phyloP scores from a whole-genome alignment of 2,113 vertebrate genomes.

The Equus quagga region DNA sequence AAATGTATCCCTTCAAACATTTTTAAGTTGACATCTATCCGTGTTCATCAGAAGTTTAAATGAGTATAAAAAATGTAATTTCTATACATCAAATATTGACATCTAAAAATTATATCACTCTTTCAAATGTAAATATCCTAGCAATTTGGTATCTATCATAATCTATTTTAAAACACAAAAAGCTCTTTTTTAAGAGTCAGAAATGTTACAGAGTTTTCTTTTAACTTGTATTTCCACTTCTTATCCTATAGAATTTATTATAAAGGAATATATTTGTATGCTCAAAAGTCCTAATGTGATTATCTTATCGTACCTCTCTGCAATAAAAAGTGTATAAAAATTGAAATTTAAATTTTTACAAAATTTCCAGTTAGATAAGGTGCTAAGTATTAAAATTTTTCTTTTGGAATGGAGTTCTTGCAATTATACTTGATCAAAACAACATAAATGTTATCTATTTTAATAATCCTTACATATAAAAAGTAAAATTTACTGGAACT shows the following conservation, averaged over 20 bases:
- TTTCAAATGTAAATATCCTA: constrained; percentile 1
- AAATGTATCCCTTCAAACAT: background rate
- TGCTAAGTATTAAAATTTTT: background rate
- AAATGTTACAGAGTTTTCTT: background rate
- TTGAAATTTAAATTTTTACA: background rate
- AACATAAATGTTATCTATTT: background rate
- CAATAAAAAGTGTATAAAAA: background rate
- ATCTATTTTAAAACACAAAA: constrained; percentile 18
- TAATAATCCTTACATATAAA: background rate
- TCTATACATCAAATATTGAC: background rate
- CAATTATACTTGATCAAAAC: constrained; percentile 17
- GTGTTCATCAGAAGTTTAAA: constrained; percentile 20
- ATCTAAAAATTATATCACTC: background rate
- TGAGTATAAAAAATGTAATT: background rate
- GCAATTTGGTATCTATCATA: background rate
- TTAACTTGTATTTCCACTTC: background rate
- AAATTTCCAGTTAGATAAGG: background rate
- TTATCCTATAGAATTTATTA: background rate
- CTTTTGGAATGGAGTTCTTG: background rate
- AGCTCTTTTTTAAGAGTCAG: constrained; percentile 26
- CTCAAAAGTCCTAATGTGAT: background rate
- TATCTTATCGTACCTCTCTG: background rate
- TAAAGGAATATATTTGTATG: background rate
- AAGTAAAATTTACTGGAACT: background rate
- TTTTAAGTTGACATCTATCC: background rate